These are phyloP conservation scores for Pogonomyrmex californicus DNA, from an alignment of 1,140 invertebrate species.

Conservation along the genomic window DNA sequence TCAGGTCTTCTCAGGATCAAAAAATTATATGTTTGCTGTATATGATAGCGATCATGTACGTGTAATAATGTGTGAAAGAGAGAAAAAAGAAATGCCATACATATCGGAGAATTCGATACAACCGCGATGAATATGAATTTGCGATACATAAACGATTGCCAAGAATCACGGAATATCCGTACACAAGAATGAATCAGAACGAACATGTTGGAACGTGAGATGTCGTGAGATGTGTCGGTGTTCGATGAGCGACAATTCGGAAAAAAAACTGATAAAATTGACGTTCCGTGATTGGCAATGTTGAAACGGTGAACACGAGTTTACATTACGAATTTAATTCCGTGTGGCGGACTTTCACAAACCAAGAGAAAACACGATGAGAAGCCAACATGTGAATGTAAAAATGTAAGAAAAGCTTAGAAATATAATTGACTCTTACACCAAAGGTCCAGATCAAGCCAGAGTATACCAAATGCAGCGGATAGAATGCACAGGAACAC, in stretches of 20 bases:
- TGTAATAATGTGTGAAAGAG: neutral
- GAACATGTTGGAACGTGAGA: conserved; percentile 60
- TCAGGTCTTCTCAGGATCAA: conserved; percentile 10
- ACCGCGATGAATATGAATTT: conserved; percentile 19
- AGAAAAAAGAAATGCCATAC: conserved; percentile 61
- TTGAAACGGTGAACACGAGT: conserved; percentile 1
- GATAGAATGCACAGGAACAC: conserved; percentile 87
- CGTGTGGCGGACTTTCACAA: conserved; percentile 31
- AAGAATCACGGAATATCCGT: conserved; percentile 59
- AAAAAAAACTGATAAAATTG: conserved; percentile 26
- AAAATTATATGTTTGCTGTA: conserved; percentile 49
- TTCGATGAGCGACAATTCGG: conserved; percentile 31
- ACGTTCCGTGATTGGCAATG: conserved; percentile 10
- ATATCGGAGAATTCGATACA: neutral
- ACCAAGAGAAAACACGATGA: conserved; percentile 37
- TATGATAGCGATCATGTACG: conserved; percentile 13
- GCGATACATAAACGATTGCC: conserved; percentile 4
- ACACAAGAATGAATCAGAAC: conserved; percentile 51
- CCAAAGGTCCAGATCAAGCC: conserved; percentile 87
- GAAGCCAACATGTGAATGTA: conserved; percentile 79
- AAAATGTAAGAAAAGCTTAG: conserved; percentile 84
- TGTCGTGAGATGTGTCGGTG: conserved; percentile 32
- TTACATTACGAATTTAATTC: conserved; percentile 23
- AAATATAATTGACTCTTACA: conserved; percentile 87
- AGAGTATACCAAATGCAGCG: conserved; percentile 87